phyloP scores from a whole-genome alignment of 92 coral and sea anemone genomes.

The Paragorgia papillata region DNA sequence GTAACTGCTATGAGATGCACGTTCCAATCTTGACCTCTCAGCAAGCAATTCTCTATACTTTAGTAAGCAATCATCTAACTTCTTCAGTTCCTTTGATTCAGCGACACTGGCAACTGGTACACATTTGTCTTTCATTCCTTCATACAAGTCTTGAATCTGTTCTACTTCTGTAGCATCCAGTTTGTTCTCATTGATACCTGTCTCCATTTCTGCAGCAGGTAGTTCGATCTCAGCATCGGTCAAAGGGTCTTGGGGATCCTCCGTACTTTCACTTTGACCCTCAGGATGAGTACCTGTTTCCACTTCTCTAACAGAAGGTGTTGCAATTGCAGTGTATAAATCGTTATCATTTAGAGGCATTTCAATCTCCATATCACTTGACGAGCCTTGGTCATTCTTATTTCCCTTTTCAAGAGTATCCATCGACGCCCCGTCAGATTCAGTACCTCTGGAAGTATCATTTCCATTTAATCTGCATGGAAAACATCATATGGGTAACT shows the following conservation, averaged over 20 bases:
- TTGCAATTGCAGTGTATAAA: no score
- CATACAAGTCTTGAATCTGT: constrained; percentile 14
- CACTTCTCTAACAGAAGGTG: no score
- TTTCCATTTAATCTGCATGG: constrained; percentile 42
- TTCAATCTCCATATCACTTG: no score
- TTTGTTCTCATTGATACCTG: not conserved
- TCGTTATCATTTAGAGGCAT: no score
- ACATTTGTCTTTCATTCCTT: constrained; percentile 4
- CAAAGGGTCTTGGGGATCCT: no score
- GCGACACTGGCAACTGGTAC: not conserved
- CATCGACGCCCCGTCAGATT: not conserved
- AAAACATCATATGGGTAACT: not conserved
- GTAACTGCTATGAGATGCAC: constrained; percentile 46
- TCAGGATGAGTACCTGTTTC: no score
- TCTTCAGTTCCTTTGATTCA: constrained; percentile 14
- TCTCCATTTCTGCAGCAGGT: no score
- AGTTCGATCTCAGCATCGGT: no score
- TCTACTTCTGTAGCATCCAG: constrained; percentile 16
- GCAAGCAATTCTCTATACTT: constrained; percentile 29
- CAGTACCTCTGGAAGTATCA: constrained; percentile 30
- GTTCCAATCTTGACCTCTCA: constrained; percentile 33
- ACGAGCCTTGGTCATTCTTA: no score
- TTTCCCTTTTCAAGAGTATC: not conserved
- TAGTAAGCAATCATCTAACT: constrained; percentile 19
- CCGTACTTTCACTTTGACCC: no score